Evolutionary conservation across 2,888 invertebrate genomes (phyloP), one percentile per base, ranked within the genome.

Genomic region (Steromphala cineraria): DNA sequence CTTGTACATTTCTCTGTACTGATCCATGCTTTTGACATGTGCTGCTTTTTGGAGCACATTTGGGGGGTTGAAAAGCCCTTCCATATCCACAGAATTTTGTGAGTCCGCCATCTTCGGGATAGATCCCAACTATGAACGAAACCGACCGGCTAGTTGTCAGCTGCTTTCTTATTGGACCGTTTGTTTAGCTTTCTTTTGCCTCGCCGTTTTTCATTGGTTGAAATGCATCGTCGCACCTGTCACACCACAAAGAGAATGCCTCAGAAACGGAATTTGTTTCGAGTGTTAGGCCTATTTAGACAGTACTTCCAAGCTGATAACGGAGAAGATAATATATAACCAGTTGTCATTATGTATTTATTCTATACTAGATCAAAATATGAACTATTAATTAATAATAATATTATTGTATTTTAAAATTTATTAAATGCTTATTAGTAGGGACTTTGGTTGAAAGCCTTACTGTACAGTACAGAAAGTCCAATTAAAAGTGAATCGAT

Each of bases 1-100:
- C 90, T 96, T 95, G 94, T 99, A 96, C 95, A 98, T 96, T 89
- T 96, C 95, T 89, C 95, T 95, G 93, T 99, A 99, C 90, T 97
- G 95, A 31, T 95, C 95, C 94, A 96, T 95, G 81, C 95, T 95
- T 77, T 95, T 95, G 89, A 97, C 95, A 93, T 96, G 93, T 7
- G 94, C 91, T 74, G 89, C 87, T 71, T 88, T 84, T 80, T 89
- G 86, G 55, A 93, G 74, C 71, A 84, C 80, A 77, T 84, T 56
- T 7, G 91, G 90, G 21, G 93, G 93, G 75, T 85, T 81, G 78
- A 85, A 90, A 67, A 80, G 71, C 31, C 46, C 79, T 78, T 79
- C 80, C 75, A 36, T 79, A 28, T 67, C 79, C 40, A 67, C 67
- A 7, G 52, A 55, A 28, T 78, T 56, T 74, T 77, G 53, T 55